Conservation (phyloP, 2,113 vertebrate genomes). For the Tyrannus savana region DNA sequence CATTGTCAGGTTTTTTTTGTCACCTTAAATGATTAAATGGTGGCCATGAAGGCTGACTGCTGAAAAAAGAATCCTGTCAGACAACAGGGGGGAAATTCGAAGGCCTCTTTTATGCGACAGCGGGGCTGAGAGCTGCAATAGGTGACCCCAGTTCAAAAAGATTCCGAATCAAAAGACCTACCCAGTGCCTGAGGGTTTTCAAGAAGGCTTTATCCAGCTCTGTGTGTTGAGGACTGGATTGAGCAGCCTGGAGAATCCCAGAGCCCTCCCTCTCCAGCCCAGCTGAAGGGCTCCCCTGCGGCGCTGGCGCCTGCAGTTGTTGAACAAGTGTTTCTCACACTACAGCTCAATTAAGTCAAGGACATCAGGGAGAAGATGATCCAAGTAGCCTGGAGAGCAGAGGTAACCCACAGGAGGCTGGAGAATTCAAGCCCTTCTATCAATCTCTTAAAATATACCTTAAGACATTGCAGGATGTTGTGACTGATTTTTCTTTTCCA, state of each 20-base stretch:
- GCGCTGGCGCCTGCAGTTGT: background rate
- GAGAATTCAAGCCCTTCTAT: background rate
- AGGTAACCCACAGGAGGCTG: background rate
- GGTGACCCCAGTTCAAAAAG: background rate
- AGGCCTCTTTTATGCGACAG: background rate
- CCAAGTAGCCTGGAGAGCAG: background rate
- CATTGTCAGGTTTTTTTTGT: background rate
- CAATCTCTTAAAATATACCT: background rate
- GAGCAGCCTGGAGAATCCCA: background rate
- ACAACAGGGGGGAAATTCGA: background rate
- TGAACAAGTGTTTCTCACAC: background rate
- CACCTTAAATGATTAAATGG: background rate
- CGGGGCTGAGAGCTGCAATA: background rate
- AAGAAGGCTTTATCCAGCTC: background rate
- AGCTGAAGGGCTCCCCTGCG: background rate
- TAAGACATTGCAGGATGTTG: background rate
- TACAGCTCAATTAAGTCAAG: background rate
- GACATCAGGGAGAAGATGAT: background rate
- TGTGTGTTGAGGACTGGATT: background rate
- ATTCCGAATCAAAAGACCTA: background rate
- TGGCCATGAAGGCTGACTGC: background rate
- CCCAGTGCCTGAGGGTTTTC: background rate
- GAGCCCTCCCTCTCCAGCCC: background rate
- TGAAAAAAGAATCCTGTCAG: background rate
- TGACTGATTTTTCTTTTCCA: background rate